phyloP scores from a whole-genome alignment of 2,113 vertebrate genomes.

The Toxotes chatareus region DNA sequence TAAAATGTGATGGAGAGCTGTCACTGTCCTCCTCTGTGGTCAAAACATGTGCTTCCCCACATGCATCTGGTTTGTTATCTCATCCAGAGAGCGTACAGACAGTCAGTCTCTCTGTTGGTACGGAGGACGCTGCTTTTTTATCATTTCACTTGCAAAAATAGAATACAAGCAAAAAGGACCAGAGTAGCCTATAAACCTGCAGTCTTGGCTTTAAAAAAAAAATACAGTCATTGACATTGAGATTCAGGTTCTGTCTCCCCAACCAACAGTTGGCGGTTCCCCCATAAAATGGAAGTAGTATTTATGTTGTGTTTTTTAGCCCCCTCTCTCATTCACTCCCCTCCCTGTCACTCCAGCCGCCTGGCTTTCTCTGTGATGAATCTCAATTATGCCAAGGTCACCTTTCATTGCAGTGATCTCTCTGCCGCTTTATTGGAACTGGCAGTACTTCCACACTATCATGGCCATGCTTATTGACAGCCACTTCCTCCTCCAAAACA shows the following conservation, averaged over 20 bases:
- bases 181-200: slow-evolving; percentile 35
- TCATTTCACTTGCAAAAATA: slow-evolving; percentile 71
- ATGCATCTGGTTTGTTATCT: slow-evolving; percentile 50
- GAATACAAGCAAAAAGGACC: slow-evolving; percentile 42
- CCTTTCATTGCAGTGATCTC: slow-evolving; percentile 85
- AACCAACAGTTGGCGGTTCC: slow-evolving; percentile 71
- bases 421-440: slow-evolving; percentile 85
- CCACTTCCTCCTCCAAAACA: slow-evolving; percentile 78
- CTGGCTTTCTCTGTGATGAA: slow-evolving; percentile 84
- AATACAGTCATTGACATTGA: slow-evolving; percentile 62
- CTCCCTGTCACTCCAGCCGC: slow-evolving; percentile 73
- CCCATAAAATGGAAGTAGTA: slow-evolving; percentile 75
- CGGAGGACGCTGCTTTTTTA: slow-evolving; percentile 39
- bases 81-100: slow-evolving; percentile 31
- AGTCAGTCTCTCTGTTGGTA: slow-evolving; percentile 15
- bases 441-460: slow-evolving; percentile 85
- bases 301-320: slow-evolving; percentile 76
- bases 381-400: slow-evolving; percentile 90
- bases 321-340: slow-evolving; percentile 23
- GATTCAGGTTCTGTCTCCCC: slow-evolving; percentile 59
- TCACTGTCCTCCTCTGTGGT: slow-evolving; percentile 67
- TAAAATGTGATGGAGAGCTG: slow-evolving; percentile 72
- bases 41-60: slow-evolving; percentile 55
- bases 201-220: slow-evolving; percentile 44
- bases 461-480: slow-evolving; percentile 85